These are phyloP conservation scores for Phaenicophaeus curvirostris DNA, from an alignment of 2,797 vertebrate genomes.

Conservation along the genomic window DNA sequence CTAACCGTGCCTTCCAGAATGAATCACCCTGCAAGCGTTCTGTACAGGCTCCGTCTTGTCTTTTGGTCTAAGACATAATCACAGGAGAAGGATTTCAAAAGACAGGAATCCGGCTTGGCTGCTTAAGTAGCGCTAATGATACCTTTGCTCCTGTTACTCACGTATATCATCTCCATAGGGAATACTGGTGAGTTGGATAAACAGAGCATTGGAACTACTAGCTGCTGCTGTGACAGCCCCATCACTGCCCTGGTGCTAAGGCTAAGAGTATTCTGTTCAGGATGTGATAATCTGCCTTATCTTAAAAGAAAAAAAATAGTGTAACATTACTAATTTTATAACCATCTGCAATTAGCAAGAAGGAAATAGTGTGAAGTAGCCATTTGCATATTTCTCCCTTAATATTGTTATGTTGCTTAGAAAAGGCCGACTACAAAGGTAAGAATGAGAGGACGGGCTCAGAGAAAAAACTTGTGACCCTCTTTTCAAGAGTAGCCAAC, in stretches of 20 bases:
- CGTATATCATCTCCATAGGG: not conserved
- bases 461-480: not conserved
- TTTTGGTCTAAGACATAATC: slow-evolving; percentile 31
- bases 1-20: not conserved
- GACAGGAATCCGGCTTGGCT: slow-evolving; percentile 51
- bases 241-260: not conserved
- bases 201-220: not conserved
- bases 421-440: not conserved
- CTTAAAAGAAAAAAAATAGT: not conserved
- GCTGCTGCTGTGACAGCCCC: not conserved
- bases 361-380: not conserved
- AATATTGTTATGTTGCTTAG: not conserved
- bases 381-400: not conserved
- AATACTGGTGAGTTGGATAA: not conserved
- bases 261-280: accelerated
- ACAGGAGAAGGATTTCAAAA: slow-evolving; percentile 48
- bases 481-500: not conserved
- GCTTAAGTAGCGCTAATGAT: slow-evolving; percentile 39
- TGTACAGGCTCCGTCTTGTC: slow-evolving; percentile 50
- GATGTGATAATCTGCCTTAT: not conserved
- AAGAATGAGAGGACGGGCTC: not conserved
- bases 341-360: not conserved
- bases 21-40: slow-evolving; percentile 28
- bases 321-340: not conserved
- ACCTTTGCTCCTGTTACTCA: slow-evolving; percentile 27